Evolutionary conservation across 2,797 vertebrate genomes (phyloP).

Genomic region (Brachyrhaphis roseni): DNA sequence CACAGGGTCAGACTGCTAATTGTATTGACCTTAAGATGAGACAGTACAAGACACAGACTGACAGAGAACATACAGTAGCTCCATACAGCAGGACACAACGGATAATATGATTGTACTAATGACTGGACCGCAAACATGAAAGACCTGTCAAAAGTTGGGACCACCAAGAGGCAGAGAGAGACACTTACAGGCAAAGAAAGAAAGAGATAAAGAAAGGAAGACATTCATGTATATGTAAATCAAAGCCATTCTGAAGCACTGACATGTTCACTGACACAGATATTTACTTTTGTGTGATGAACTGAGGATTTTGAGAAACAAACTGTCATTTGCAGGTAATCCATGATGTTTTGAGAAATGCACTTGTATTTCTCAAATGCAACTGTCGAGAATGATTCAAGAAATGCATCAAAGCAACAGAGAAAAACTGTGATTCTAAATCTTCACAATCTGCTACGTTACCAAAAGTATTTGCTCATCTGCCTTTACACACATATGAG

Average conservation of each 20-base stretch:
- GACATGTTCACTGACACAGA: neutral
- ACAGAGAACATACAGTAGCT: constrained; percentile 64
- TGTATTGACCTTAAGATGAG: constrained; percentile 68
- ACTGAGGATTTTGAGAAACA: no score
- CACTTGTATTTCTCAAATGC: no score
- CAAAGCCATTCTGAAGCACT: neutral
- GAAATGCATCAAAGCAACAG: no score
- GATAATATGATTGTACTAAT: constrained; percentile 74
- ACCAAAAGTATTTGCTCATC: no score
- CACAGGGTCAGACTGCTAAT: constrained; percentile 73
- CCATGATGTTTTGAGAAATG: no score
- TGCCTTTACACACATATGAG: no score
- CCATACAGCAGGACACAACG: constrained; percentile 61
- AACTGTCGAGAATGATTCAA: no score
- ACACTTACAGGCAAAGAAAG: constrained; percentile 7
- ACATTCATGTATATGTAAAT: neutral
- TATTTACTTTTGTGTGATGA: no score
- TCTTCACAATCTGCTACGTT: no score
- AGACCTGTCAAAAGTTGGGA: constrained; percentile 59
- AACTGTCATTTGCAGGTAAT: no score
- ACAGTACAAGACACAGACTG: constrained; percentile 52
- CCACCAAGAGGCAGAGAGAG: constrained; percentile 64
- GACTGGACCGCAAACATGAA: constrained; percentile 71
- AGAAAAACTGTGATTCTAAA: no score
- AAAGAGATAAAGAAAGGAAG: neutral